Percentiles rank a stretch among this genome's conserved stretches.
phyloP scores from a whole-genome alignment of 92 coral and sea anemone genomes.

The Palythoa heliodiscus region DNA sequence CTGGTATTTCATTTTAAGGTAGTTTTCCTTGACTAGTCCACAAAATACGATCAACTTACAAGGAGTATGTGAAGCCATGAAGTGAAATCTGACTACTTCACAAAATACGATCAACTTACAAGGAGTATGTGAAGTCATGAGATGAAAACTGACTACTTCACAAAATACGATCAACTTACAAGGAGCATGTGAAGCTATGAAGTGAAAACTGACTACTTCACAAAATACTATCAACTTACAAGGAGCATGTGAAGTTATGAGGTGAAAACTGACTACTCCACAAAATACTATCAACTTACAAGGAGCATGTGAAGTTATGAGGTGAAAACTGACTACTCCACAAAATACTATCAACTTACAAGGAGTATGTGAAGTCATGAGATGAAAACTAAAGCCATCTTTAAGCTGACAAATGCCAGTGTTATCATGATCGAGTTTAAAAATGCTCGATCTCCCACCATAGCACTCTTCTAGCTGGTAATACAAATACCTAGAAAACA shows the following conservation, averaged over 20 bases:
- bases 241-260: constrained; percentile 92
- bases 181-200: constrained; percentile 92
- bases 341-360: constrained; percentile 60
- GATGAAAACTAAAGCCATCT: constrained; percentile 80
- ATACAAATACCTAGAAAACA: constrained; percentile 73
- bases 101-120: constrained; percentile 59
- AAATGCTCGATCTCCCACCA: constrained; percentile 50
- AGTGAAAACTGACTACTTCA: too few species aligned
- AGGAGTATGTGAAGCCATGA: constrained; percentile 93
- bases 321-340: too few species aligned
- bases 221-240: constrained; percentile 60
- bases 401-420: constrained; percentile 65
- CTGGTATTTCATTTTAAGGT: too few species aligned
- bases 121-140: constrained; percentile 93
- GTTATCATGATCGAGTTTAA: constrained; percentile 47
- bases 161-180: constrained; percentile 59
- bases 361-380: constrained; percentile 93
- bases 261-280: too few species aligned
- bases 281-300: constrained; percentile 60
- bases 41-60: constrained; percentile 59
- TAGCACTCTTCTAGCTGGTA: constrained; percentile 70
- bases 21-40: too few species aligned
- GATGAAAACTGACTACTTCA: too few species aligned
- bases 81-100: too few species aligned
- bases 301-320: constrained; percentile 92